These are phyloP conservation scores for Dyspetes luteomarginatus DNA, from an alignment of 2,888 invertebrate species.

Conservation along the genomic window DNA sequence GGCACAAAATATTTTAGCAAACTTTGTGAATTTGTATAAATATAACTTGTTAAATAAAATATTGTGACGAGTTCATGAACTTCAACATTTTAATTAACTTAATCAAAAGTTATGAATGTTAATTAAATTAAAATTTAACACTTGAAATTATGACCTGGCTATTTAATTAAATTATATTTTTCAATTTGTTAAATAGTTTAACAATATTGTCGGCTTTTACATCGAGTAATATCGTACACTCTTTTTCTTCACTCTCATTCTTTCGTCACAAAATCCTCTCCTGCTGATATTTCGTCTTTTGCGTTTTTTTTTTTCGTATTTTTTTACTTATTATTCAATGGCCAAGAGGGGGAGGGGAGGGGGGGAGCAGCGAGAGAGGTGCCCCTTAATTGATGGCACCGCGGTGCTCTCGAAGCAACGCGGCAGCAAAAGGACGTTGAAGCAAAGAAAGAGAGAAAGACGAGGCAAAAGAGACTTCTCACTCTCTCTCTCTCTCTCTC, in stretches of 20 bases:
- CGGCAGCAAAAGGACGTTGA: conserved; percentile 18
- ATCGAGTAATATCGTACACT: background rate
- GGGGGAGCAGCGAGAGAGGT: conserved; percentile 72
- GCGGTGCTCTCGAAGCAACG: conserved; percentile 68
- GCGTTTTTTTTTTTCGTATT: conserved; percentile 69
- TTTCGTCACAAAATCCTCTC: conserved; percentile 61
- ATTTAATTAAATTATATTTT: no score
- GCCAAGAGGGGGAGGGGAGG: conserved; percentile 41
- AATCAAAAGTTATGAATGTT: no score
- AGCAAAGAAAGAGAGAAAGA: conserved; percentile 32
- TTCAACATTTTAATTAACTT: no score
- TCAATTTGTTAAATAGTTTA: no score
- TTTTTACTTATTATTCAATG: conserved; percentile 82
- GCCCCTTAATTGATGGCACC: conserved; percentile 82
- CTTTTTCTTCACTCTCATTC: conserved; percentile 47
- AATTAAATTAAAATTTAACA: no score
- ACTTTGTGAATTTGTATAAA: no score
- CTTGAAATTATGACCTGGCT: no score
- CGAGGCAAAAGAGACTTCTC: conserved; percentile 19
- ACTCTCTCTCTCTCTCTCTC: conserved; percentile 39
- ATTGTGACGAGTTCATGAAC: no score
- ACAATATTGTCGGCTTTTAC: no score
- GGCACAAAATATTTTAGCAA: no score
- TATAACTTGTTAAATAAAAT: no score
- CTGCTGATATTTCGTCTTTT: conserved; percentile 68